Conservation (phyloP, 2,113 vertebrate species). For the Martes martes region DNA sequence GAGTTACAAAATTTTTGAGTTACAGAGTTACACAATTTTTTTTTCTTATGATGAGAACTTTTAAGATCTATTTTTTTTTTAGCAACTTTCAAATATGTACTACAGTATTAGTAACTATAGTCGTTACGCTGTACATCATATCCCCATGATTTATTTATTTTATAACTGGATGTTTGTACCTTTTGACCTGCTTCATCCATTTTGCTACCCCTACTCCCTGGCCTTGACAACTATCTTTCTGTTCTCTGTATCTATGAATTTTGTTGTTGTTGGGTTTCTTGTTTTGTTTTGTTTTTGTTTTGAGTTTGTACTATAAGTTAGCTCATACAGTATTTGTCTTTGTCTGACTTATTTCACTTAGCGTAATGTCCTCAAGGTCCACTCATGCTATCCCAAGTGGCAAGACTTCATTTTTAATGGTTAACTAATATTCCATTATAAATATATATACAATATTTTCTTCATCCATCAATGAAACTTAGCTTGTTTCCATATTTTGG, state of each 20-base stretch:
- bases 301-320: not conserved
- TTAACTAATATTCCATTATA: not conserved
- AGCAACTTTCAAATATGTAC: not conserved
- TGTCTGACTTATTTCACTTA: not conserved
- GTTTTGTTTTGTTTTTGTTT: not conserved
- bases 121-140: not conserved
- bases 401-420: not conserved
- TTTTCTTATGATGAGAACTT: not conserved
- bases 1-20: not conserved
- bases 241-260: not conserved
- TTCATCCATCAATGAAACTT: not conserved
- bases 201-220: not conserved
- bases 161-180: not conserved
- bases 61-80: not conserved
- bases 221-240: not conserved
- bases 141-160: not conserved
- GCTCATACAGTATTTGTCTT: not conserved
- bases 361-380: not conserved
- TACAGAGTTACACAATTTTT: not conserved
- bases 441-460: not conserved
- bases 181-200: not conserved
- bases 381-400: not conserved
- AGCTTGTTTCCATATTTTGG: not conserved
- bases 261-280: not conserved
- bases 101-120: not conserved